Evolutionary conservation across 2,888 invertebrate genomes (phyloP).

Genomic region (Galeopsomyia nigrocyanea): DNA sequence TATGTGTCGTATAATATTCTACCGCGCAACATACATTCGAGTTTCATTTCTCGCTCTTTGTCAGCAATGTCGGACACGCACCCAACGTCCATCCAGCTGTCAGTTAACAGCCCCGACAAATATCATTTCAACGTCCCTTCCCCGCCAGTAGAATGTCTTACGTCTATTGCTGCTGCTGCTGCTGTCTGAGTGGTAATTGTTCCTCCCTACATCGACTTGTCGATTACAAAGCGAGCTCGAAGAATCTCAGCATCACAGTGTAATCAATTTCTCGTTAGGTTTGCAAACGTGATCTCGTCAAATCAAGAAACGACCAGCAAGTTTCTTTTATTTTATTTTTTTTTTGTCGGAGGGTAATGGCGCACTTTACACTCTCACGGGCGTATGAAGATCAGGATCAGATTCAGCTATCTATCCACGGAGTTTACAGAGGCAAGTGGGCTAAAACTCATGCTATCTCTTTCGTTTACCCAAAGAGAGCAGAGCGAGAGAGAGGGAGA

Average conservation of each 20-base stretch:
- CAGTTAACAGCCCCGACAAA: slow-evolving; percentile 62
- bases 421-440: slow-evolving; percentile 11
- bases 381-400: not conserved
- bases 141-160: too few species aligned
- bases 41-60: too few species aligned
- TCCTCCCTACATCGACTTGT: too few species aligned
- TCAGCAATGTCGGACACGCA: too few species aligned
- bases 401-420: not conserved
- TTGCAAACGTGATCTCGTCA: not conserved
- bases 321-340: slow-evolving; percentile 30
- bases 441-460: slow-evolving; percentile 42
- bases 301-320: not conserved
- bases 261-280: too few species aligned
- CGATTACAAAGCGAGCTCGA: too few species aligned
- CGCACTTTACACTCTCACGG: not conserved
- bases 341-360: slow-evolving; percentile 6
- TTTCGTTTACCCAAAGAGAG: not conserved
- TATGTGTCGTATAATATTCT: too few species aligned
- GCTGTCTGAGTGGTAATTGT: too few species aligned
- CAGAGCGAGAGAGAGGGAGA: too few species aligned
- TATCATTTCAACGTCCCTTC: slow-evolving; percentile 57
- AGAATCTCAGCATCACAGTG: too few species aligned
- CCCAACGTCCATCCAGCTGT: slow-evolving; percentile 59
- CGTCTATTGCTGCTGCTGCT: not conserved
- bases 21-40: too few species aligned